Conservation (phyloP, 1,140 invertebrate species). For the Aphis craccivora region DNA sequence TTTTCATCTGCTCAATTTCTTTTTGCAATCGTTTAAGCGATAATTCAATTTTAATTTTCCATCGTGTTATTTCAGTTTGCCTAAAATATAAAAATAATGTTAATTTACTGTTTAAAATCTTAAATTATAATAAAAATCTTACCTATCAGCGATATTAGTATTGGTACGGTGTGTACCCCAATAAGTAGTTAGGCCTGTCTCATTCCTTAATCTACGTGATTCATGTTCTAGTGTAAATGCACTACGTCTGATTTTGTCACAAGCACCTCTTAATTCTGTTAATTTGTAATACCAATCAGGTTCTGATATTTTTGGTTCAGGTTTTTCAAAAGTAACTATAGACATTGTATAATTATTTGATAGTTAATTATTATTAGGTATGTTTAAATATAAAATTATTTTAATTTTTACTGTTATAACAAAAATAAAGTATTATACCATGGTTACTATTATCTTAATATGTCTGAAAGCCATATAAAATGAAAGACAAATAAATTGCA, state of each 20-base stretch:
- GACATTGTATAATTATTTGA: constrained; percentile 56
- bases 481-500: too few relatives aligned
- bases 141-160: constrained; percentile 73
- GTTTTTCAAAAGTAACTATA: constrained; percentile 71
- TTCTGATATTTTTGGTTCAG: constrained; percentile 73
- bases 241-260: constrained; percentile 70
- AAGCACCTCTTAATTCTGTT: constrained; percentile 72
- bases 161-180: constrained; percentile 87
- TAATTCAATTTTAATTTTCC: constrained; percentile 76
- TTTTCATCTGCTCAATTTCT: constrained; percentile 74
- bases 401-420: too few relatives aligned
- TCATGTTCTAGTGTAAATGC: constrained; percentile 77
- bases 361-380: background rate
- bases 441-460: too few relatives aligned
- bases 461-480: too few relatives aligned
- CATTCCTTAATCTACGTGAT: constrained; percentile 76
- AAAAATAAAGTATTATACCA: too few relatives aligned
- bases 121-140: background rate
- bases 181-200: constrained; percentile 79
- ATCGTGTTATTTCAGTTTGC: constrained; percentile 76
- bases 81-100: constrained; percentile 64
- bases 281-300: constrained; percentile 77
- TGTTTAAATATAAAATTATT: too few relatives aligned
- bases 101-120: background rate
- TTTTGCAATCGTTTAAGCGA: constrained; percentile 73